Base-by-base conservation (phyloP, 2,888 invertebrate species). In the Lamellibrachia satsuma region DNA sequence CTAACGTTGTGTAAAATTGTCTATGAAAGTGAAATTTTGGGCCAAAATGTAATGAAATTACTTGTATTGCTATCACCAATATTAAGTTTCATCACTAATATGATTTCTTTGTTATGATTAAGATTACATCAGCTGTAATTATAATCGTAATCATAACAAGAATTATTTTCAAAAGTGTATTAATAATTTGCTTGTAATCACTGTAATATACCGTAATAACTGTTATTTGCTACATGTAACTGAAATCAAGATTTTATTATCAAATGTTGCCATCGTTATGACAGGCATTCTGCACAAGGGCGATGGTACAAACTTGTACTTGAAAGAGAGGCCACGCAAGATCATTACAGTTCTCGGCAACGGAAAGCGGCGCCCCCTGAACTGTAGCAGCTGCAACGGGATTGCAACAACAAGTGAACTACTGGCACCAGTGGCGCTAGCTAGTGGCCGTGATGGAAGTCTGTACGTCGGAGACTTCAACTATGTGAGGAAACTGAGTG, bases 401-500 rank as follows among this genome's bases (percentile, higher is more conserved):
- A 95, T 95, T 57, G 95, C 96, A 97, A 97, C 93, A 97, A 95
- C 95, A 91, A 98, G 96, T 92, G 94, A 98, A 92, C 97, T 99
- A 0, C 97, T 99, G 94, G 98, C 99, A 0, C 99, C 99, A 0
- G 98, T 99, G 11, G 98, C 99, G 2, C 97, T 99, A 93, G 98
- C 99, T 2, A 98, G 98, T 51, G 99, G 99, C 52, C 98, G 99
- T 15, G 99, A 99, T 97, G 99, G 99, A 90, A 98, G 98, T 94
- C 97, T 99, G 92, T 99, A 99, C 96, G 98, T 99, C 15, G 99
- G 99, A 15, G 99, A 99, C 97, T 99, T 99, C 96, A 99, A 99
- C 97, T 97, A 99, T 93, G 96, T 96, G 91, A 93, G 96, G 51
- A 96, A 96, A 93, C 94, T 96, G 91, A 95, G 95, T 6, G 95